Evolutionary conservation across 2,113 vertebrate species (phyloP).

Genomic region (Tetrao urogallus): DNA sequence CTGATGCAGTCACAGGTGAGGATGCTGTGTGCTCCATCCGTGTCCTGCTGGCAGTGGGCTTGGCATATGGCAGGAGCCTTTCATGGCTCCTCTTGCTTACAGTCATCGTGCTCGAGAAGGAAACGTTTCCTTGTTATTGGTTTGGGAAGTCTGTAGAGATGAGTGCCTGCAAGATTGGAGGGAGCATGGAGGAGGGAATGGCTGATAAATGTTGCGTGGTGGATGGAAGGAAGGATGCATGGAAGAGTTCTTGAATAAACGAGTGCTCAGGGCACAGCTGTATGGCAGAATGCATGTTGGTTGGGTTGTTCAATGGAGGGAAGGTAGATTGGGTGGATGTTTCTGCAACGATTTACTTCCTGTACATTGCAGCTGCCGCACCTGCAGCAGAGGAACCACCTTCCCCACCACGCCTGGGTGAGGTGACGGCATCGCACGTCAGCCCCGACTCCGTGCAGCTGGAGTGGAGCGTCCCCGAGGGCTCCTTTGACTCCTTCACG

Average conservation of each 20-base stretch:
- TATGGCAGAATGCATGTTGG: not conserved
- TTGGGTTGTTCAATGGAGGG: not conserved
- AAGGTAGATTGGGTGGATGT: too few species aligned
- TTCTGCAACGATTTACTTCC: not conserved
- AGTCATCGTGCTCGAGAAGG: too few species aligned
- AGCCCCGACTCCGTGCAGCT: fast-evolving
- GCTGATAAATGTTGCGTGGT: too few species aligned
- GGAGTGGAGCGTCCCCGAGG: slow-evolving; percentile 40
- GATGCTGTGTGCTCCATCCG: fast-evolving
- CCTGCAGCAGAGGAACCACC: not conserved
- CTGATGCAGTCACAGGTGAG: slow-evolving; percentile 66
- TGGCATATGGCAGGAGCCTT: too few species aligned
- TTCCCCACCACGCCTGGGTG: not conserved
- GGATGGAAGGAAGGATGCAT: too few species aligned
- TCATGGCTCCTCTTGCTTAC: too few species aligned
- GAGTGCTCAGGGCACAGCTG: too few species aligned
- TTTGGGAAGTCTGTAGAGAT: too few species aligned
- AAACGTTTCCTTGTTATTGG: too few species aligned
- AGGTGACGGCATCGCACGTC: fast-evolving
- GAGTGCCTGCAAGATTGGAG: too few species aligned
- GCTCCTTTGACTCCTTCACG: slow-evolving; percentile 61
- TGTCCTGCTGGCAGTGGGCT: not conserved
- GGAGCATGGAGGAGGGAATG: too few species aligned
- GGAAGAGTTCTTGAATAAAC: too few species aligned
- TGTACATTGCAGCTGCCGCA: not conserved